phyloP scores from a whole-genome alignment of 2,797 vertebrate species.

The Kryptopterus vitreolus region DNA sequence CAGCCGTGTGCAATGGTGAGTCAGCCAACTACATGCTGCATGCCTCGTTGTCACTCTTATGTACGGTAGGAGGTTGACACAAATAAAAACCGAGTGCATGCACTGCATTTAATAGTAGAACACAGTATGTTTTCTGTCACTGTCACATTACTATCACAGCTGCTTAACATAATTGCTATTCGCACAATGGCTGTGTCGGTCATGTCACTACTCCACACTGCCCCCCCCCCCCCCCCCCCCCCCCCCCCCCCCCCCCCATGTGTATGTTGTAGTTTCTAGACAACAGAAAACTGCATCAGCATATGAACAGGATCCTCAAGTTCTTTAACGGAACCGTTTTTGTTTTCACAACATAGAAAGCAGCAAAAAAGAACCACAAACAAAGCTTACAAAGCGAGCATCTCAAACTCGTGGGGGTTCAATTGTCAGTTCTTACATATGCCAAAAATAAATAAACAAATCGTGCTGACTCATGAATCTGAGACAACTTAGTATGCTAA shows the following conservation, averaged over 20 bases:
- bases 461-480: background rate
- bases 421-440: too few relatives aligned
- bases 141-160: background rate
- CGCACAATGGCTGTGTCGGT: background rate
- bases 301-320: background rate
- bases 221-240: too few relatives aligned
- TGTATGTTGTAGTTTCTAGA: too few relatives aligned
- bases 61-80: background rate
- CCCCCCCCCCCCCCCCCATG: too few relatives aligned
- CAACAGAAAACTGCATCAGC: too few relatives aligned
- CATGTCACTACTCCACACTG: background rate
- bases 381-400: background rate
- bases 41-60: background rate
- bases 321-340: background rate
- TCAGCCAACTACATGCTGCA: background rate
- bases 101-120: background rate
- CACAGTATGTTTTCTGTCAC: background rate
- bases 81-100: background rate
- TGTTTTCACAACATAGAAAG: background rate
- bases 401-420: too few relatives aligned
- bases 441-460: background rate
- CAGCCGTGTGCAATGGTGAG: constrained; percentile 76
- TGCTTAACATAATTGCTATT: background rate
- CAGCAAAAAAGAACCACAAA: background rate
- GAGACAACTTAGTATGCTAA: background rate